phyloP scores from a whole-genome alignment of 2,888 invertebrate genomes.

The Apamea monoglypha region DNA sequence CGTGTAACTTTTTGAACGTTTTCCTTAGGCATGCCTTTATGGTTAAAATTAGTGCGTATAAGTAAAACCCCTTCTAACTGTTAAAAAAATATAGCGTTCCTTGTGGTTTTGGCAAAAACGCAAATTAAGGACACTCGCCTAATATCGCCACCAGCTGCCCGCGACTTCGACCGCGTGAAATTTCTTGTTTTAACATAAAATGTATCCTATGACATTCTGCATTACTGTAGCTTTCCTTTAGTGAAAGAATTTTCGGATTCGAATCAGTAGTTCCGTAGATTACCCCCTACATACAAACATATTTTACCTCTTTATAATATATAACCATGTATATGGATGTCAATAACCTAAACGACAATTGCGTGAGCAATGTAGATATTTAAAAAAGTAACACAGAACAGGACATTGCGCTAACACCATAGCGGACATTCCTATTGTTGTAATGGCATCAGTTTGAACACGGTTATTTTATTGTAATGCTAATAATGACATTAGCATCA shows the following conservation, averaged over 20 bases:
- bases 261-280: no score
- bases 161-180: not conserved
- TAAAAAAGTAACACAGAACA: not conserved
- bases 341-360: slow-evolving; percentile 7
- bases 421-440: not conserved
- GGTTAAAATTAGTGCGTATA: not conserved
- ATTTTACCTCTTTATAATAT: no score
- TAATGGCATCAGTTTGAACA: slow-evolving; percentile 8
- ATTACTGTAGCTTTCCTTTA: not conserved
- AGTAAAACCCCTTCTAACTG: not conserved
- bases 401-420: not conserved
- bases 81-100: not conserved
- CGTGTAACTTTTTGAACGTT: not conserved
- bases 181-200: no score
- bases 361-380: not conserved
- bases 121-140: not conserved
- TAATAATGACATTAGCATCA: slow-evolving; percentile 19
- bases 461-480: not conserved
- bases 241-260: not conserved
- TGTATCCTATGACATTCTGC: not conserved
- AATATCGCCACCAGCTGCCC: not conserved
- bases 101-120: not conserved
- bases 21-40: not conserved
- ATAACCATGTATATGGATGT: not conserved
- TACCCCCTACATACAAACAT: no score